Base-by-base conservation (phyloP, 2,113 vertebrate species). In the Symphodus melops region DNA sequence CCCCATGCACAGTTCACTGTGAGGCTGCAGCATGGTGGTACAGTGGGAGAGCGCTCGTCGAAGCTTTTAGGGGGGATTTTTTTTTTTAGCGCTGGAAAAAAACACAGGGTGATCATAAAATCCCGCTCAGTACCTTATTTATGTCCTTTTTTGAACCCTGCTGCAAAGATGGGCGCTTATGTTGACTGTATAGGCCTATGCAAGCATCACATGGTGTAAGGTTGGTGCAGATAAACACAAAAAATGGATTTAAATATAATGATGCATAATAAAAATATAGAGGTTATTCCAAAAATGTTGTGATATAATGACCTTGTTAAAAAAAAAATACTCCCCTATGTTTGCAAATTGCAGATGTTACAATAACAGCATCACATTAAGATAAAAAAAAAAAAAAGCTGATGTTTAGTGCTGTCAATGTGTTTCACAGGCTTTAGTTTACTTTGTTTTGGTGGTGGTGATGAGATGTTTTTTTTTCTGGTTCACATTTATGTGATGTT, bases 131-230 rank as follows among this genome's bases (percentile, higher is more conserved):
- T 66, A 19, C 9, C 57, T 21, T 58, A 58, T 81, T 51, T 37
- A 67, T 59, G 66, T 58, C 74, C 74, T 54, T 63, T 61, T 70
- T 14, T 74, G 79, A 88, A 84, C 70, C 48, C 42, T 33, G 3
- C 33, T 28, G 52, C 48, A 49, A 57, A 72, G 42, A 69, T 54
- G 63, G 56, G 65, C 56, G 72, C 66, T 84, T 48, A 58, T 83
- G 60, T 79, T 58, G 39, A 77, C 25, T 28, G 61, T 64, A 57
- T 37, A 76, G 82, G 88, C 82, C 83, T 53, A 36, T 62, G 72
- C 37, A 52, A 48, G 56, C 64, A 79, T 87, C 82, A 81, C 74
- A 77, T 86, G 82, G 72, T 85, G 81, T 77, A 49, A 59, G 73
- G 72, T 57, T 68, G 55, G 21, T 61, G 78, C 74, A 79, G 36